Evolutionary conservation across 1,140 invertebrate species (phyloP), one percentile per base, ranked within the genome.

Genomic region (Papilio helenus): DNA sequence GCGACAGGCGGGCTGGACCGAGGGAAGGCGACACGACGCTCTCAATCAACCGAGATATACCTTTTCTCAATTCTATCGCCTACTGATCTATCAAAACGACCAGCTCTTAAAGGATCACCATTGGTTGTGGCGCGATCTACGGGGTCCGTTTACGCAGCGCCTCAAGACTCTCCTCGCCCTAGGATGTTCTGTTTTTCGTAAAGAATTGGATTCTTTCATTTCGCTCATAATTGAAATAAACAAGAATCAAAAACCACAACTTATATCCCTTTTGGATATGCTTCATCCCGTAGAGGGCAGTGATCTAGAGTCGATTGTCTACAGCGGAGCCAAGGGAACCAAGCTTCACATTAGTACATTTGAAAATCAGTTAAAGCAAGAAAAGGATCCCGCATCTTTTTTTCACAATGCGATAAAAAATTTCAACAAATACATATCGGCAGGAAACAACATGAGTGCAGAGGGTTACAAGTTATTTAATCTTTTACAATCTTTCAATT

Each of bases 121-220:
- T 51, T 51, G 49, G 49, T 51, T 51, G 49, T 51, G 49, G 49
- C 49, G 49, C 49, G 49, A 51, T 51, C 49, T 51, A 51, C 49
- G 49, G 49, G 49, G 49, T 51, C 49, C 49, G 49, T 51, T 51
- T 51, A 51, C 49, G 49, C 49, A 51, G 49, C 49, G 49, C 49
- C 49, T 51, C 49, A 51, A 51, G 49, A 51, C 49, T 51, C 49
- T 51, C 49, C 49, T 51, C 49, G 49, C 49, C 49, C 49, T 51
- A 51, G 49, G 49, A 51, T 51, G 49, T 51, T 51, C 49, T 51
- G 49, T 51, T 51, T 51, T 51, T 51, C 49, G 49, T 51, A 51
- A 51, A 51, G 49, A 51, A 51, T 51, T 51, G 49, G 49, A 51
- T 51, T 51, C 49, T 51, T 51, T 51, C 49, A 51, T 51, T 51